phyloP scores from a whole-genome alignment of 2,888 invertebrate species.

The Cephalotes varians region DNA sequence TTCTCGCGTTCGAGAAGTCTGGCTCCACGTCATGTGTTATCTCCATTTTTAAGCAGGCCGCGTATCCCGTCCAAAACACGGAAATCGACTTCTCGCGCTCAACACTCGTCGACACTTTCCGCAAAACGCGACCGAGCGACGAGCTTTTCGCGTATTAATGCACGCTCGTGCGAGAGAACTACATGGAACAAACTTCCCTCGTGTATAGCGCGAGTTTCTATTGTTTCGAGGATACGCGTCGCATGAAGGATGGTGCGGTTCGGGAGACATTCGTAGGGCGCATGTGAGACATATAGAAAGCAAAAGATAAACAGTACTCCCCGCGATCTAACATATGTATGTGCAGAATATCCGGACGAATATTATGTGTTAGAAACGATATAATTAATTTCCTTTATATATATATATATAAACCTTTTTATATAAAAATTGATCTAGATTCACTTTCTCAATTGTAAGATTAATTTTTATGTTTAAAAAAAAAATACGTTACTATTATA shows the following conservation, averaged over 20 bases:
- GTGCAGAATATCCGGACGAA: not conserved
- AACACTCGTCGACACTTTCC: slow-evolving; percentile 5
- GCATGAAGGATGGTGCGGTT: slow-evolving; percentile 30
- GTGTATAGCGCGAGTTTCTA: slow-evolving; percentile 31
- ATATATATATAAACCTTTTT: no score
- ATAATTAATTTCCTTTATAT: not conserved
- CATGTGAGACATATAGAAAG: slow-evolving; percentile 32
- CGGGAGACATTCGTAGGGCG: slow-evolving; percentile 37
- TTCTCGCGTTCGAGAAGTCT: slow-evolving; percentile 70
- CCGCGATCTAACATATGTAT: not conserved
- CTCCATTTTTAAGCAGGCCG: slow-evolving; percentile 15
- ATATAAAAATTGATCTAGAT: not conserved
- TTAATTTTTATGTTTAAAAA: not conserved
- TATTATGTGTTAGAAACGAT: not conserved
- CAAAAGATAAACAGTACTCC: slow-evolving; percentile 4
- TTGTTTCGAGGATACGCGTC: slow-evolving; percentile 43
- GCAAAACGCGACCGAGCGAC: slow-evolving; percentile 8
- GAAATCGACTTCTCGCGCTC: slow-evolving; percentile 26
- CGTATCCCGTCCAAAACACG: slow-evolving; percentile 4
- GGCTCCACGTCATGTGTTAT: slow-evolving; percentile 61
- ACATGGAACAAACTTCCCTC: slow-evolving; percentile 38
- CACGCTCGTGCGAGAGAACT: slow-evolving; percentile 31
- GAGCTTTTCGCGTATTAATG: slow-evolving; percentile 43
- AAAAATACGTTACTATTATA: not conserved
- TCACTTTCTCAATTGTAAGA: not conserved